These are phyloP conservation scores for Ancistrus triradiatus DNA, from an alignment of 2,113 vertebrate species.

Conservation along the genomic window DNA sequence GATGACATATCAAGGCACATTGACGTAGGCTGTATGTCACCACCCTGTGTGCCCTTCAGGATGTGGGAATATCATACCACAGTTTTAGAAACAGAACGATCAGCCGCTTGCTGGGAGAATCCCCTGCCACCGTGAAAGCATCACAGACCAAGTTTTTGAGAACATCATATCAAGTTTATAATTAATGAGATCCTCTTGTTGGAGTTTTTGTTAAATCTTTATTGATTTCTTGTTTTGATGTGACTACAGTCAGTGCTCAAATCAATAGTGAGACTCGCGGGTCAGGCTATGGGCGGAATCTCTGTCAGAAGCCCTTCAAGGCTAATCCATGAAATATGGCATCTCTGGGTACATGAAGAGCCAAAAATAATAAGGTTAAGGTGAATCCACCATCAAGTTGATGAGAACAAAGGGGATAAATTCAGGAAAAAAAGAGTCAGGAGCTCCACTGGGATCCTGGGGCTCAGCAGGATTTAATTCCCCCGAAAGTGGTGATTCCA, in stretches of 20 bases:
- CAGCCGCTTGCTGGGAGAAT: too few relatives aligned
- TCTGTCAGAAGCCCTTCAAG: constrained; percentile 29
- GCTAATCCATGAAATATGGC: constrained; percentile 30
- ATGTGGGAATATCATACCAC: too few relatives aligned
- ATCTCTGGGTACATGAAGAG: neutral
- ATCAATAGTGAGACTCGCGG: constrained; percentile 15
- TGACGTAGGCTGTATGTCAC: too few relatives aligned
- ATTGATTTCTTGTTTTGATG: constrained; percentile 39
- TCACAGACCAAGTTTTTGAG: constrained; percentile 18
- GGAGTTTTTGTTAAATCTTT: constrained; percentile 17
- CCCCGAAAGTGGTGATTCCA: constrained; percentile 34
- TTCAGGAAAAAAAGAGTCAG: constrained; percentile 35
- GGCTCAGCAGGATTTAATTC: constrained; percentile 32
- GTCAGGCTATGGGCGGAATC: constrained; percentile 12
- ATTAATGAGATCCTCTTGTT: constrained; percentile 16
- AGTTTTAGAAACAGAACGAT: too few relatives aligned
- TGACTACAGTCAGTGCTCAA: constrained; percentile 28
- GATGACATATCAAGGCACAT: too few relatives aligned
- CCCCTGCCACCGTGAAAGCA: too few relatives aligned
- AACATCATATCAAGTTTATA: constrained; percentile 9
- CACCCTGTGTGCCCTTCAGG: too few relatives aligned
- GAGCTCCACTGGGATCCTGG: constrained; percentile 16
- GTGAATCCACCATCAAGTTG: constrained; percentile 10
- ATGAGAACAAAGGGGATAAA: constrained; percentile 27
- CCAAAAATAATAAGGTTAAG: constrained; percentile 27